These are phyloP conservation scores for Gonocerus acuteangulatus DNA, from an alignment of 2,888 invertebrate species.

Conservation along the genomic window DNA sequence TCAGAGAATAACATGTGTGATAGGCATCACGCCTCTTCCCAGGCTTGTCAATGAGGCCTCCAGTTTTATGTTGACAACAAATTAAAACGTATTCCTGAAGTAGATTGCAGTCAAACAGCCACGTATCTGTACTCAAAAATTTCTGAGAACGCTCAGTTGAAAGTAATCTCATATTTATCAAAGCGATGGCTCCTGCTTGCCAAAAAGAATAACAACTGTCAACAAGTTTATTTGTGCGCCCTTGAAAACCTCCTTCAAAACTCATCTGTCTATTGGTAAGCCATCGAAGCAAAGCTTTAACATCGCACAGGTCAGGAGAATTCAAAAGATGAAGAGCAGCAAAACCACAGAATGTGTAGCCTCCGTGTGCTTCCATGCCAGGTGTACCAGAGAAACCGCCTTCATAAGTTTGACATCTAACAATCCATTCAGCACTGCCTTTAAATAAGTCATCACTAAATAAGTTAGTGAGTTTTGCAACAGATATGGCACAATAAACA, in stretches of 20 bases:
- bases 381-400: constrained; percentile 94
- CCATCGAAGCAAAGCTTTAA: constrained; percentile 76
- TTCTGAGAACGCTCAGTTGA: neutral
- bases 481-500: constrained; percentile 90
- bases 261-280: constrained; percentile 83
- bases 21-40: constrained; percentile 78
- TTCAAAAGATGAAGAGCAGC: constrained; percentile 79
- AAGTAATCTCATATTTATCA: constrained; percentile 25
- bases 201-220: constrained; percentile 99
- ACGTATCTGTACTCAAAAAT: constrained; percentile 40
- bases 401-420: constrained; percentile 95
- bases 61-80: constrained; percentile 79
- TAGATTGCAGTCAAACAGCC: constrained; percentile 77
- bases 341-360: constrained; percentile 96
- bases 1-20: constrained; percentile 93
- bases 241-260: constrained; percentile 94
- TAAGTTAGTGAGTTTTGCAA: constrained; percentile 77
- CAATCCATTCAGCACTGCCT: constrained; percentile 85
- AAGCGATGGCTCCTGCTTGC: constrained; percentile 71
- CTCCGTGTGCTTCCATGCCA: constrained; percentile 96
- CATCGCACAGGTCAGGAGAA: constrained; percentile 64
- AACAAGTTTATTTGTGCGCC: constrained; percentile 94
- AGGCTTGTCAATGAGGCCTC: constrained; percentile 94
- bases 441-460: constrained; percentile 69
- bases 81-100: constrained; percentile 91